Percentiles rank a stretch among this genome's conserved stretches.
phyloP scores from a whole-genome alignment of 2,888 invertebrate genomes.

The Pilophorus perplexus region DNA sequence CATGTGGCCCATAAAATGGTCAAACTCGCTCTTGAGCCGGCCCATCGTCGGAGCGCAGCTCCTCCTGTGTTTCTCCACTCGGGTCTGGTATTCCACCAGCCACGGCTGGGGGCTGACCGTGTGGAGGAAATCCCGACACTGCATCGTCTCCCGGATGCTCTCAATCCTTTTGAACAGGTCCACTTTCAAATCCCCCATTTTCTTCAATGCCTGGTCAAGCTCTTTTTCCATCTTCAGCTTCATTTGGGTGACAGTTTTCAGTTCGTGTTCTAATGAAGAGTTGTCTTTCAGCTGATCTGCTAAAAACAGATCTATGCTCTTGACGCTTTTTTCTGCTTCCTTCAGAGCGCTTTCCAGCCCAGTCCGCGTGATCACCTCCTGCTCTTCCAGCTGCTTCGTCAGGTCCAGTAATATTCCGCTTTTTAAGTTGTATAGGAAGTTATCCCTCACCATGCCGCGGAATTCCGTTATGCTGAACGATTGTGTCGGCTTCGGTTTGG shows the following conservation, averaged over 20 bases:
- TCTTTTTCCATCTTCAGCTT: slow-evolving; percentile 16
- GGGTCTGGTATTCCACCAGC: slow-evolving; percentile 19
- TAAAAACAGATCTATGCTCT: slow-evolving; percentile 29
- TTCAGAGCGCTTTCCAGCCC: slow-evolving; percentile 16
- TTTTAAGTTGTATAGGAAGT: slow-evolving; percentile 23
- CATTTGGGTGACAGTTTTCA: slow-evolving; percentile 16
- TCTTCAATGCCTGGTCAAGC: slow-evolving; percentile 21
- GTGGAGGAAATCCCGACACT: slow-evolving; percentile 34
- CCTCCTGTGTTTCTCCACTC: not conserved
- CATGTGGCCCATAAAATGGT: slow-evolving; percentile 30
- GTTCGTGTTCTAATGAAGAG: slow-evolving; percentile 17
- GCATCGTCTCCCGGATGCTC: slow-evolving; percentile 31
- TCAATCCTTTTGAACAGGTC: slow-evolving; percentile 39
- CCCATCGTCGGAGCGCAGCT: not conserved
- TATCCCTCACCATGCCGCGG: not conserved
- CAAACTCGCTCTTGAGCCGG: not conserved
- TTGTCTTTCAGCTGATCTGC: slow-evolving; percentile 37
- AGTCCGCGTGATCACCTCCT: slow-evolving; percentile 12
- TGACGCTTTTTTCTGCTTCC: slow-evolving; percentile 31
- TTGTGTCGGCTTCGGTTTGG: too few species aligned
- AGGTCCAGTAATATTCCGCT: slow-evolving; percentile 14
- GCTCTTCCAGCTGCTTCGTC: slow-evolving; percentile 31
- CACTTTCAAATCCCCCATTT: slow-evolving; percentile 39
- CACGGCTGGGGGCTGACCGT: slow-evolving; percentile 10
- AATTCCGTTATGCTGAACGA: slow-evolving; percentile 30